Evolutionary conservation across 2,113 vertebrate species (phyloP), one percentile per base, ranked within the genome.

Genomic region (western clawed frog (Xenopus tropicalis)): DNA sequence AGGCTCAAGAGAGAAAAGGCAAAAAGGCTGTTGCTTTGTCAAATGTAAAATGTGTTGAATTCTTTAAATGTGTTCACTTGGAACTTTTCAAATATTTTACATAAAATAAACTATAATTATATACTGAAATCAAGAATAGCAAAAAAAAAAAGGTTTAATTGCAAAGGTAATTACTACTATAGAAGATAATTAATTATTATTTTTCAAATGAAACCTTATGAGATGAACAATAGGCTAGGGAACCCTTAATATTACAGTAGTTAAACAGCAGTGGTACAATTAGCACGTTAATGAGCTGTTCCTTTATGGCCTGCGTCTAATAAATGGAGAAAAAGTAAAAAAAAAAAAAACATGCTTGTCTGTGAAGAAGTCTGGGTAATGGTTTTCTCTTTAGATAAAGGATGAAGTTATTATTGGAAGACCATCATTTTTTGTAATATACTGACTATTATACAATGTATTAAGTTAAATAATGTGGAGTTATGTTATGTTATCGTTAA

Each of bases 151-250:
- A 59, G 11, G 21, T 59, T 23, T 59, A 59, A 59, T 22, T 59
- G 11, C 57, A 23, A 23, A 59, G 19, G 57, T 59, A 23, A 59
- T 59, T 59, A 59, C 57, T 59, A 11, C 22, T 59, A 14, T 22
- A 23, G 57, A 23, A 16, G 57, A 59, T 22, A 24, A 59, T 59
- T 24, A 59, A 24, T 59, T 59, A 59, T 59, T 59, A 59, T 59
- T 59, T 59, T 23, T 59, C 14, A 59, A 59, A 59, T 59, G 21
- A 59, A 59, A 59, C 57, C 57, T 3, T 59, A 23, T 23, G 57
- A 59, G 57, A 24, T 59, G 21, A 59, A 59, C 57, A 59, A 59
- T 59, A 59, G 20, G 57, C 57, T 59, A 24, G 57, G 21, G 20
- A 59, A 10, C 57, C 16, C 12, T 54, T 54, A 17, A 11, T 24